A percentile compares a stretch with the other conserved stretches of the same genome.
Conservation (phyloP, 2,797 vertebrate genomes). For the Clarias pachynema region DNA sequence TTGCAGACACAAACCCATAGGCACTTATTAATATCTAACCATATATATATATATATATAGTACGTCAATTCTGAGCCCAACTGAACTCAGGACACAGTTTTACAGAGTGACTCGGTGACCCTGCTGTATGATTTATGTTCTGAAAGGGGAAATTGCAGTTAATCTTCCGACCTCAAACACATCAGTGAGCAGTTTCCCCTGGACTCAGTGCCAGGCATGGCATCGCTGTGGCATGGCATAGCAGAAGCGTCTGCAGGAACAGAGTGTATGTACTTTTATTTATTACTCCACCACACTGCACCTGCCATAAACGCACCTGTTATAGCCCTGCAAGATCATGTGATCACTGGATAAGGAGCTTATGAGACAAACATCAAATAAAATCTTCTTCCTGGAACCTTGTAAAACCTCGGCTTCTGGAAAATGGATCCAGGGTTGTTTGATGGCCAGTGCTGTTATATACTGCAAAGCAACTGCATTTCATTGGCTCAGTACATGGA, state of each 20-base stretch:
- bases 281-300: conserved; percentile 20
- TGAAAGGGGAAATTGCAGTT: conserved; percentile 25
- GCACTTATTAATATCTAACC: background rate
- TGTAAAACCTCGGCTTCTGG: background rate
- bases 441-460: background rate
- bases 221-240: conserved; percentile 32
- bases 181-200: conserved; percentile 25
- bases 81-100: background rate
- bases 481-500: too few relatives aligned
- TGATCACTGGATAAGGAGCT: conserved; percentile 24
- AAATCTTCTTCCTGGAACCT: background rate
- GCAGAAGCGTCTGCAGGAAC: conserved; percentile 20
- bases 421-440: background rate
- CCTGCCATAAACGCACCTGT: conserved; percentile 42
- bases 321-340: conserved; percentile 20
- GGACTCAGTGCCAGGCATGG: background rate
- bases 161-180: conserved; percentile 27
- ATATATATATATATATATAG: background rate
- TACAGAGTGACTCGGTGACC: background rate
- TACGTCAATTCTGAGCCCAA: background rate
- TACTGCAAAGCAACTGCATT: too few relatives aligned
- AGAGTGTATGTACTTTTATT: conserved; percentile 41
- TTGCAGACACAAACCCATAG: background rate
- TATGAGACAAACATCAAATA: background rate
- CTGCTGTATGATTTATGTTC: conserved; percentile 18